These are phyloP conservation scores for Montifringilla adamsi DNA, from an alignment of 2,113 vertebrate species.

Conservation along the genomic window DNA sequence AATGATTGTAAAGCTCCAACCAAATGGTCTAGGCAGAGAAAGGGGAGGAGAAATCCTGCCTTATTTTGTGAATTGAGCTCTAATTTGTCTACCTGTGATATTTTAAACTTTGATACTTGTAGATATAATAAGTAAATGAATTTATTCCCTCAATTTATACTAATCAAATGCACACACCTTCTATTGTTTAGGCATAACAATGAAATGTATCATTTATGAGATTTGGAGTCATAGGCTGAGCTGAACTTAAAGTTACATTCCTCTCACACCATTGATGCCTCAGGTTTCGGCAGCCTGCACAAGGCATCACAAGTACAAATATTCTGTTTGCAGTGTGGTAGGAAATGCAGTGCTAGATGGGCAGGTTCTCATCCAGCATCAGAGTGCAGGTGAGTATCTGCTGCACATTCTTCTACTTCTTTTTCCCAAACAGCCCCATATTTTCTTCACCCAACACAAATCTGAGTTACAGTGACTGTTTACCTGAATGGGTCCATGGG, in stretches of 20 bases:
- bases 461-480: neutral
- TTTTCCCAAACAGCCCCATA: neutral
- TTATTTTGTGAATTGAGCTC: neutral
- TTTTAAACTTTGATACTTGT: neutral
- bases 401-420: neutral
- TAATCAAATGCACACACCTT: neutral
- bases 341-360: neutral
- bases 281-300: neutral
- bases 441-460: neutral
- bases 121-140: neutral
- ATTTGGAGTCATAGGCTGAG: neutral
- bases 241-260: neutral
- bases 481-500: neutral
- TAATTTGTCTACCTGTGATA: neutral
- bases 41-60: neutral
- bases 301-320: neutral
- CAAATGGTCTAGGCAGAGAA: neutral
- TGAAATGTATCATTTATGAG: neutral
- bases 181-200: neutral
- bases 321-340: neutral
- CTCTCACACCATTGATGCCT: fast-evolving
- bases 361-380: neutral
- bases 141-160: neutral
- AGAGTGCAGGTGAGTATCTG: neutral
- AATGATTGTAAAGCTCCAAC: neutral